Conservation (phyloP, 2,797 vertebrate genomes). For the Allobates femoralis region DNA sequence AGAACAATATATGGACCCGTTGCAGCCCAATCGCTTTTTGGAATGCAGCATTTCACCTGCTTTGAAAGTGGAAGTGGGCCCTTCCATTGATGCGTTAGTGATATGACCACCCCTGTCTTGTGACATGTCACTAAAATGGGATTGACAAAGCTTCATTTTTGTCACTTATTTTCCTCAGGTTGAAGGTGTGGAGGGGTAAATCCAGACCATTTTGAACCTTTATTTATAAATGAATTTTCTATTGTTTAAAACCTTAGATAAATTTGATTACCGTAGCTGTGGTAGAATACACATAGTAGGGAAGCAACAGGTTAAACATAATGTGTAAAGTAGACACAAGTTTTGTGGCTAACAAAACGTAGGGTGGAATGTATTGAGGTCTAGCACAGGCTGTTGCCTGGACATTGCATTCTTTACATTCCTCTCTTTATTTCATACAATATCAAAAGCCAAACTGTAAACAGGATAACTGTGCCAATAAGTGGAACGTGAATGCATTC, state of each 20-base stretch:
- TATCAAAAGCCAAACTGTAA: constrained; percentile 47
- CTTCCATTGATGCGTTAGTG: too few species aligned
- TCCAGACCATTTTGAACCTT: background rate
- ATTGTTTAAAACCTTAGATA: background rate
- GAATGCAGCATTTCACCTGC: too few species aligned
- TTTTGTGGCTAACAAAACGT: constrained; percentile 11
- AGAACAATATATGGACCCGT: too few species aligned
- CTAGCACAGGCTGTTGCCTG: constrained; percentile 24
- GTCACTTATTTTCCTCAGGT: too few species aligned
- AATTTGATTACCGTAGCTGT: background rate
- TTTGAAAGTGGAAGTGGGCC: too few species aligned
- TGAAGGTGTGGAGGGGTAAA: background rate
- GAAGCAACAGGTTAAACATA: background rate
- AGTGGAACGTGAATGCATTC: constrained; percentile 19
- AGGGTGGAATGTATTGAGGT: constrained; percentile 26
- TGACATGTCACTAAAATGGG: too few species aligned
- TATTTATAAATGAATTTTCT: background rate
- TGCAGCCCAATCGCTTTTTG: too few species aligned
- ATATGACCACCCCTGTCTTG: too few species aligned
- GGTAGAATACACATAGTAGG: background rate
- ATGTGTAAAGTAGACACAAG: background rate
- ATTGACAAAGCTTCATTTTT: too few species aligned
- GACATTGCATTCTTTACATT: constrained; percentile 52
- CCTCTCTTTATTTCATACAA: constrained; percentile 31
- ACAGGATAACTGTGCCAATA: constrained; percentile 21